Evolutionary conservation across 2,113 vertebrate species (phyloP), one percentile per base, ranked within the genome.

Genomic region (Monopterus albus): DNA sequence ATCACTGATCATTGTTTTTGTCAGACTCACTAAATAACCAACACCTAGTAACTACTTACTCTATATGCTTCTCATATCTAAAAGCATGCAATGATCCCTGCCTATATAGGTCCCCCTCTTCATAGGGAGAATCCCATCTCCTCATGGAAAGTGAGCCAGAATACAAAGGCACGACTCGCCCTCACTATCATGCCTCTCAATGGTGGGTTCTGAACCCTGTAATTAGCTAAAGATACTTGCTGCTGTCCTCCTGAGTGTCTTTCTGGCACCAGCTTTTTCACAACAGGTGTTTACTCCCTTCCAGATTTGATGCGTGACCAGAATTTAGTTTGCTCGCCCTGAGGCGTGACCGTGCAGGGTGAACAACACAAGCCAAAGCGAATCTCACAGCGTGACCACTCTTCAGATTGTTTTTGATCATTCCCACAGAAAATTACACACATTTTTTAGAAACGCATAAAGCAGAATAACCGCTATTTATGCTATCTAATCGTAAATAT

Each of bases 1-100:
- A 49, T 40, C 78, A 83, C 63, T 84, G 82, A 87, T 88, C 88
- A 81, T 73, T 65, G 62, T 61, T 72, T 82, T 81, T 31, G 39
- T 88, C 80, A 83, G n/a, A n/a, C n/a, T n/a, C n/a, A n/a, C n/a
- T n/a, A n/a, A n/a, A n/a, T n/a, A n/a, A n/a, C n/a, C n/a, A n/a
- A n/a, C n/a, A n/a, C n/a, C n/a, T n/a, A n/a, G n/a, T n/a, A n/a
- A n/a, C n/a, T n/a, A n/a, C n/a, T n/a, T n/a, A n/a, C n/a, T n/a
- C n/a, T n/a, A n/a, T n/a, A n/a, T 36, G 18, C 47, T 42, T 25
- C 17, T 52, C 11, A 25, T 6, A 39, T 49, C 18, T 63, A 18
- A 63, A 17, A 63, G 7, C 42, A 20, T 18, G 18, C 12, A 58
- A n/a, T n/a, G n/a, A n/a, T n/a, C 29, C 1, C 2, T 5, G 10